Base-by-base conservation (phyloP, 1,140 invertebrate species). In the Drosophila albomicans region DNA sequence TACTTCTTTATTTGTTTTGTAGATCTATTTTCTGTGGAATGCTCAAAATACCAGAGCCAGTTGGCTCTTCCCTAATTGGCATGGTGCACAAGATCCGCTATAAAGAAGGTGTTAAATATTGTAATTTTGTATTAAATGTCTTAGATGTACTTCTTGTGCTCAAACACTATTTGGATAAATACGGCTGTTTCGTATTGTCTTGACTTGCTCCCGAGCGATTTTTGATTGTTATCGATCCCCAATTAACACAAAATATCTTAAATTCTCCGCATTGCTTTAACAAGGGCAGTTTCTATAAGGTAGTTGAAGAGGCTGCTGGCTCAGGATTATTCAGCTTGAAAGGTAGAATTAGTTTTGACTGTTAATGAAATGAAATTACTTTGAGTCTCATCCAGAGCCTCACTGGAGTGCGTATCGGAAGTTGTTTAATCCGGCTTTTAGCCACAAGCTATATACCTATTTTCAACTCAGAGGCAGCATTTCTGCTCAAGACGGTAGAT, bases 21-120 rank as follows among this genome's bases (percentile, higher is more conserved):
- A 84, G 80, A 48, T 91, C n/a, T 85, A 91, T 49, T 78, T 90
- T 49, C 56, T 92, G 8, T 92, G 91, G 92, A 80, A 78, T 78
- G 0, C 65, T 81, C 0, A 82, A 91, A 48, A 68, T 92, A 4
- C 84, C 91, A 1, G 91, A 91, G 0, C 91, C 91, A 10, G 28
- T 79, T 6, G 82, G 91, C 25, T 88, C 82, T 68, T 91, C 92
- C 1, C 32, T 92, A 3, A 3, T 92, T n/a, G 92, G 92, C 32
- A 91, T 91, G 82, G 82, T 78, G 0, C 77, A 80, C 10, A 77
- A 74, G 61, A 43, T 91, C n/a, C 43, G 64, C 13, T 52, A 64
- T 1, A 70, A 86, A 11, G 81, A 91, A 91, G 81, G n/a, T n/a
- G n/a, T n/a, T n/a, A n/a, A n/a, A n/a, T n/a, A 20, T 20, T 20